A percentile compares a stretch with the other conserved stretches of the same genome.
phyloP scores from a whole-genome alignment of 2,113 vertebrate species.

The Diadophis punctatus region DNA sequence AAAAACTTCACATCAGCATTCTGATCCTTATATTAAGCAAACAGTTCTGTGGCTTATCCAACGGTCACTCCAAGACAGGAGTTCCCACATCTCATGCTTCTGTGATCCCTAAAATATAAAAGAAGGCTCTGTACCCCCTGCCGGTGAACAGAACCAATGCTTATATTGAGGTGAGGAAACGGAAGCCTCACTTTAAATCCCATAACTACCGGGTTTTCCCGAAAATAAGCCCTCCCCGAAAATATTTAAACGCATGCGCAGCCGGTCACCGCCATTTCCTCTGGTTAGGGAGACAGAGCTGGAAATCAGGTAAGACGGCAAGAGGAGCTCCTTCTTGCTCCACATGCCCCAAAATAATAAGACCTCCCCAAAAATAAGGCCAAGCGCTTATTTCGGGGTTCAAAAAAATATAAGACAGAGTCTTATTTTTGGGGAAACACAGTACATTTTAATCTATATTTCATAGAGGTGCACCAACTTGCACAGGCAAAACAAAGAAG shows the following conservation, averaged over 20 bases:
- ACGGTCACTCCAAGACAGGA: neutral
- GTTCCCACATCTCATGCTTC: neutral
- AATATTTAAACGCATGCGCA: too few species aligned
- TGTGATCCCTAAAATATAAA: neutral
- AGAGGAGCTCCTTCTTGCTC: too few species aligned
- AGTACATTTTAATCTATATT: neutral
- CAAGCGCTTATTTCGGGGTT: too few species aligned
- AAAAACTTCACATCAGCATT: neutral
- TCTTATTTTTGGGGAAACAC: too few species aligned
- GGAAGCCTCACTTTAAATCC: neutral
- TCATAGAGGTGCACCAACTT: neutral
- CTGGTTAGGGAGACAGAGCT: too few species aligned
- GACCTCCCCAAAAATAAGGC: too few species aligned
- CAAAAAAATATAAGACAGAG: too few species aligned
- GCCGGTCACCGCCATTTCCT: too few species aligned
- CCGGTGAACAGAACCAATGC: neutral
- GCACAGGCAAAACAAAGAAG: neutral
- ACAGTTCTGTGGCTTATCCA: neutral
- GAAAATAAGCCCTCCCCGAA: too few species aligned
- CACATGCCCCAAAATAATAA: too few species aligned
- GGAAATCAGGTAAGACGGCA: too few species aligned
- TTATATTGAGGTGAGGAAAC: neutral
- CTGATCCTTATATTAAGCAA: neutral
- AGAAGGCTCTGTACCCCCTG: neutral
- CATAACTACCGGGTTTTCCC: too few species aligned